Evolutionary conservation across 2,113 vertebrate genomes (phyloP).

Genomic region (Anguilla rostrata): DNA sequence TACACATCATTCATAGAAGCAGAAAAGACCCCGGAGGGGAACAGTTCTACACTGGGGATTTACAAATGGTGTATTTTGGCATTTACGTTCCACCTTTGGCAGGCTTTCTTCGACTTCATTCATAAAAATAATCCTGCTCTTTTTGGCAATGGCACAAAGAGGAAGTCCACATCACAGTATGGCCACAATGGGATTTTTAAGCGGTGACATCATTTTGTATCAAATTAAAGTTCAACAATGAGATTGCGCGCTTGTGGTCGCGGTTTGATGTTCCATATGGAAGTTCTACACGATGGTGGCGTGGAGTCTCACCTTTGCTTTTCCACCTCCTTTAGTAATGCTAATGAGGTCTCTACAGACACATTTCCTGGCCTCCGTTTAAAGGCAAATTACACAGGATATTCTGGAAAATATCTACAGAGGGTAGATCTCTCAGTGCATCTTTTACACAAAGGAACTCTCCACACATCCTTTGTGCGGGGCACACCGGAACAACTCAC

Average conservation of each 20-base stretch:
- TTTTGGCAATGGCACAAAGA: constrained; percentile 6
- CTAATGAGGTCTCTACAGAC: constrained; percentile 60
- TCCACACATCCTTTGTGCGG: background rate
- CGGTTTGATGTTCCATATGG: constrained; percentile 35
- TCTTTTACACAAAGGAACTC: background rate
- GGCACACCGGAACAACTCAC: background rate
- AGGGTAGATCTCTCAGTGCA: background rate
- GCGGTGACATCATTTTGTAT: background rate
- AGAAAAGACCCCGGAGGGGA: constrained; percentile 36
- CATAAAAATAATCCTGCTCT: constrained; percentile 42
- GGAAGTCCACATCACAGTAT: background rate
- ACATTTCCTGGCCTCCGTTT: constrained; percentile 45
- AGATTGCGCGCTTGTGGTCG: constrained; percentile 43
- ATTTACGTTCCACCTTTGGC: constrained; percentile 54
- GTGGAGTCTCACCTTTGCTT: constrained; percentile 58
- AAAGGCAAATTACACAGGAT: constrained; percentile 1
- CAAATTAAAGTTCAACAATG: constrained; percentile 4
- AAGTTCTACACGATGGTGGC: constrained; percentile 52
- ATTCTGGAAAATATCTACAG: background rate
- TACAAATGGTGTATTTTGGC: constrained; percentile 59
- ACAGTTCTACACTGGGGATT: constrained; percentile 36
- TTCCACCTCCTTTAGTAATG: constrained; percentile 68
- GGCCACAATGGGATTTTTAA: background rate
- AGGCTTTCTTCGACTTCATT: constrained; percentile 60
- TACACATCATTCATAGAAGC: background rate